These are phyloP conservation scores for Leucoraja ocellata DNA, from an alignment of 2,797 vertebrate genomes.

Conservation along the genomic window DNA sequence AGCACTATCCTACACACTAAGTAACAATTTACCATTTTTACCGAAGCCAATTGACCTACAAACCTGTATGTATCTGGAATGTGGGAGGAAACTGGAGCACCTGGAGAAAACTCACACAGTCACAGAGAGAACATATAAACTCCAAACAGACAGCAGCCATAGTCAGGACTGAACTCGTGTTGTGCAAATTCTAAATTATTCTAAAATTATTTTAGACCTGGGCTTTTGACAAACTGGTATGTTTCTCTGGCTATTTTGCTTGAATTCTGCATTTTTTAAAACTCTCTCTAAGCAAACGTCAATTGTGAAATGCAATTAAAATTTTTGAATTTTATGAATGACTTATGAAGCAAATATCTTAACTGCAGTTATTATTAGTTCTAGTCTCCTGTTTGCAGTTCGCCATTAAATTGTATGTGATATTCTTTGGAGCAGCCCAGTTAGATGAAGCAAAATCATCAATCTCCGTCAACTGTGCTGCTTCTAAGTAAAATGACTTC, in stretches of 20 bases:
- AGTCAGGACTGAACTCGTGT: too few relatives aligned
- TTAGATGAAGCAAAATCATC: not conserved
- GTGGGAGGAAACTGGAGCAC: too few relatives aligned
- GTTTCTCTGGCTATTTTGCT: not conserved
- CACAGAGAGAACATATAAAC: too few relatives aligned
- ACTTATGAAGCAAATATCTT: not conserved
- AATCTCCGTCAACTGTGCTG: conserved; percentile 7
- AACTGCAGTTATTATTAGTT: not conserved
- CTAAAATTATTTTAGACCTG: not conserved
- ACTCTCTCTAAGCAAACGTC: not conserved
- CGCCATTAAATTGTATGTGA: not conserved
- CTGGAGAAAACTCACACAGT: too few relatives aligned
- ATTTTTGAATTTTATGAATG: not conserved
- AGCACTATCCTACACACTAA: too few relatives aligned
- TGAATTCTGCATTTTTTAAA: not conserved
- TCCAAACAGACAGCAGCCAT: too few relatives aligned
- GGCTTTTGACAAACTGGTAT: not conserved
- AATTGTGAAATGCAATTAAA: not conserved
- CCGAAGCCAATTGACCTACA: too few relatives aligned
- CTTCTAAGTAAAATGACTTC: conserved; percentile 1
- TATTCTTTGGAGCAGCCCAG: not conserved
- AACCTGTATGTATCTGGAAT: too few relatives aligned
- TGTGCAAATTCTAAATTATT: too few relatives aligned
- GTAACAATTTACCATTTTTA: too few relatives aligned
- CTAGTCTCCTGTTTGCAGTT: not conserved